Conservation (phyloP, 2,797 vertebrate genomes). For the Neosalanx taihuensis region DNA sequence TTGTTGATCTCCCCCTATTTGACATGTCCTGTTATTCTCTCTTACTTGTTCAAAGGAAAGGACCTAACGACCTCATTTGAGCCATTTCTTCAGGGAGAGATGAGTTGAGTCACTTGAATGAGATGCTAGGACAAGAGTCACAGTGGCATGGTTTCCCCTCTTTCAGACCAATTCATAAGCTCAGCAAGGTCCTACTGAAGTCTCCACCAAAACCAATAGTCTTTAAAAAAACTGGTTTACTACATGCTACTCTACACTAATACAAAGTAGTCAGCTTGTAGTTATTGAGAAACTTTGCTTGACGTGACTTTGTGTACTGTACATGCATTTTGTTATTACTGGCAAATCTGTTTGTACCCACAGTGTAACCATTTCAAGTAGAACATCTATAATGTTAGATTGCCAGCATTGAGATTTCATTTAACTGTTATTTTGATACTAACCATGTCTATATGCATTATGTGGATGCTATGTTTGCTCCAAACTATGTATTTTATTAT, state of each 20-base stretch:
- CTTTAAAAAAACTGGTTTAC: background rate
- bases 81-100: conserved; percentile 63
- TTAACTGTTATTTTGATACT: too few species aligned
- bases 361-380: background rate
- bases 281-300: too few species aligned
- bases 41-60: conserved; percentile 62
- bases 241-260: too few species aligned
- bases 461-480: background rate
- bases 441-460: too few species aligned
- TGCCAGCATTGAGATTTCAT: too few species aligned
- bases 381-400: too few species aligned
- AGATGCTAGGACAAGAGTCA: conserved; percentile 60
- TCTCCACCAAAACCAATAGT: conserved; percentile 37
- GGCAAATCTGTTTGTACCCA: conserved; percentile 12
- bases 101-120: conserved; percentile 68
- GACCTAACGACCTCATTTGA: conserved; percentile 69
- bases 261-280: too few species aligned
- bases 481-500: background rate
- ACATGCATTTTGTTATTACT: too few species aligned
- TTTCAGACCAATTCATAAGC: conserved; percentile 63
- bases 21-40: conserved; percentile 73
- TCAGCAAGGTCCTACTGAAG: conserved; percentile 56
- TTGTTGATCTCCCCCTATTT: conserved; percentile 74
- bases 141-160: conserved; percentile 65
- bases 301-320: too few species aligned